Base-by-base conservation (phyloP, 2,113 vertebrate genomes). In the Lagopus muta region DNA sequence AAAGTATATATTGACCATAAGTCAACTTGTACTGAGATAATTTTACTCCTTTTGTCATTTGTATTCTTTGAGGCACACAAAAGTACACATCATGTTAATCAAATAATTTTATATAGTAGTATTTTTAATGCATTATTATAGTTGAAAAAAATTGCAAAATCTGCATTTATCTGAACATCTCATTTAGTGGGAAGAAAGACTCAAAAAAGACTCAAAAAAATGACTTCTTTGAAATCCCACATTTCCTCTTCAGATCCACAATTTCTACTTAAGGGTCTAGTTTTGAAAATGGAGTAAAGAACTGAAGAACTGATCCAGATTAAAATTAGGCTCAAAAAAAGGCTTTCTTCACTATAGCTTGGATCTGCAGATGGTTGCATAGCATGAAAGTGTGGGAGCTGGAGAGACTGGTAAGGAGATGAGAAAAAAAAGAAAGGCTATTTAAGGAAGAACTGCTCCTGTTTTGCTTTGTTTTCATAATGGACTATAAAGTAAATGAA, bases 41-140 rank as follows among this genome's bases (percentile, higher is more conserved):
- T 93, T 91, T 69, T 50, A 40, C 21, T 93, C 13, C 17, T 94
- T 13, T 47, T 86, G 65, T 81, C 64, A 27, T 91, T 78, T 89
- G 75, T 61, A 13, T 64, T 67, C 25, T 36, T 60, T 73, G 65
- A 76, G 60, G 4, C 60, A 74, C 34, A 20, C 19, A 85, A 76
- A 58, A 7, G 25, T 75, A 47, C 58, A 89, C 75, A 7, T 64
- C 40, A 1, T 22, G 13, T 45, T 32, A 47, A 19, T 84, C 76
- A 92, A 90, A 24, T 5, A 64, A 32, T 85, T 75, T n/a, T 82
- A 64, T 50, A 71, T 79, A 92, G 54, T 78, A 61, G 9, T 10
- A 45, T 1, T 18, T 66, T 88, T 67, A 28, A 34, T 42, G 6
- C 42, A 67, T 34, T 52, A 5, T 4, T 43, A 79, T 45, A 14